Percentiles rank a stretch among this genome's conserved stretches.
Evolutionary conservation across 2,113 vertebrate genomes (phyloP).

Genomic region (Emydocephalus ijimae): DNA sequence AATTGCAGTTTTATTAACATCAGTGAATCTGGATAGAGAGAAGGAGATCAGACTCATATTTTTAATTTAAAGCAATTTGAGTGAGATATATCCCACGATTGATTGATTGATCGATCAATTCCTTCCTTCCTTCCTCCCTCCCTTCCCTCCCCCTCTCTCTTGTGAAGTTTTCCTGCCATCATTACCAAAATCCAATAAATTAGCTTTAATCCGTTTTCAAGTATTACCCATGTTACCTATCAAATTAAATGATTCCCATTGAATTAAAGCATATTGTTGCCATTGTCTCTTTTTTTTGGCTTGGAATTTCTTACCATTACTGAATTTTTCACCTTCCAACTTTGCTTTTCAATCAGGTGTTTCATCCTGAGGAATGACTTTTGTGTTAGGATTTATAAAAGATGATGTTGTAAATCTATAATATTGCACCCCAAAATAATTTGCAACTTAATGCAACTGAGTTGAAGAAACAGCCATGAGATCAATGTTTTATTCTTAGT

Average conservation of each 20-base stretch:
- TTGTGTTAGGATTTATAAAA: neutral
- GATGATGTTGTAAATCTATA: neutral
- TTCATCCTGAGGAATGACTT: neutral
- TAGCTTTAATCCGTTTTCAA: neutral
- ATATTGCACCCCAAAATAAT: neutral
- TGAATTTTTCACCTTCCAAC: neutral
- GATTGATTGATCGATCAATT: neutral
- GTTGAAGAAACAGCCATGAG: neutral
- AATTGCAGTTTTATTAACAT: neutral
- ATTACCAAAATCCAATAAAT: neutral
- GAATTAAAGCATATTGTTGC: neutral
- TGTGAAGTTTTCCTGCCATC: neutral
- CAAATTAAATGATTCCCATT: neutral
- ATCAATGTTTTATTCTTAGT: neutral
- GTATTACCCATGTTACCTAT: neutral
- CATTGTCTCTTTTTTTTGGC: neutral
- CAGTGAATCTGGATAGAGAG: neutral
- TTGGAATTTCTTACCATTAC: neutral
- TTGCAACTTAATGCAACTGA: neutral
- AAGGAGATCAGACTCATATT: neutral
- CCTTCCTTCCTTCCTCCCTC: neutral
- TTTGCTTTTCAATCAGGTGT: neutral
- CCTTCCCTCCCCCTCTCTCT: neutral
- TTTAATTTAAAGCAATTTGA: neutral
- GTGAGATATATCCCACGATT: neutral